phyloP scores from a whole-genome alignment of 2,888 invertebrate genomes.

The Stictocephala bisonia region DNA sequence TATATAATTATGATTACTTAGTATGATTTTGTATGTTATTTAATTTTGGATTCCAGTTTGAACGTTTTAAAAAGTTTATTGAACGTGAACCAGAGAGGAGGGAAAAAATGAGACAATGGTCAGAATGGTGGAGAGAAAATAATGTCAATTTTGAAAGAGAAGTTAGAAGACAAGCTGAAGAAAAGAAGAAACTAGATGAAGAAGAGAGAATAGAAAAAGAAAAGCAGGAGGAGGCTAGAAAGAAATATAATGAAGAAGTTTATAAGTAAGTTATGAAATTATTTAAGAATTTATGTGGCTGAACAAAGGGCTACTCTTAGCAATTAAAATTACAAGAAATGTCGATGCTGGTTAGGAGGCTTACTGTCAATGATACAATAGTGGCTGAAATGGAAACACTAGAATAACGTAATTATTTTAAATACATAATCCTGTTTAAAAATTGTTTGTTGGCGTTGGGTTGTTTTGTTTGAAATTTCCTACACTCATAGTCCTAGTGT shows the following conservation, averaged over 20 bases:
- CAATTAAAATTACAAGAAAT: too few species aligned
- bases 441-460: too few species aligned
- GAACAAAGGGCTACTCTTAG: too few species aligned
- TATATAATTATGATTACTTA: background rate
- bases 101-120: slow-evolving; percentile 50
- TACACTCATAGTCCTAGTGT: too few species aligned
- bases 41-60: slow-evolving; percentile 9
- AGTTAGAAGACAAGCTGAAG: slow-evolving; percentile 30
- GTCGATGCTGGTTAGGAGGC: too few species aligned
- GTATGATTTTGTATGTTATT: too few species aligned
- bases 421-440: too few species aligned
- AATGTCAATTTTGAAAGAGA: slow-evolving; percentile 43
- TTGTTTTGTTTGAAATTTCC: too few species aligned
- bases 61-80: slow-evolving; percentile 36
- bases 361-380: too few species aligned
- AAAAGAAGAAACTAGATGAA: slow-evolving; percentile 43
- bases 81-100: slow-evolving; percentile 49
- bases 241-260: slow-evolving; percentile 52
- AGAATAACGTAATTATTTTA: too few species aligned
- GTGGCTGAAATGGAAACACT: too few species aligned
- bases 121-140: slow-evolving; percentile 49
- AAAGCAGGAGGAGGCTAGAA: slow-evolving; percentile 46
- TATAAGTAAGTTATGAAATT: slow-evolving; percentile 53
- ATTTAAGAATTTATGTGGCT: too few species aligned
- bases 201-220: slow-evolving; percentile 46